Base-by-base conservation (phyloP, 2,888 invertebrate species). In the Luperina testacea region DNA sequence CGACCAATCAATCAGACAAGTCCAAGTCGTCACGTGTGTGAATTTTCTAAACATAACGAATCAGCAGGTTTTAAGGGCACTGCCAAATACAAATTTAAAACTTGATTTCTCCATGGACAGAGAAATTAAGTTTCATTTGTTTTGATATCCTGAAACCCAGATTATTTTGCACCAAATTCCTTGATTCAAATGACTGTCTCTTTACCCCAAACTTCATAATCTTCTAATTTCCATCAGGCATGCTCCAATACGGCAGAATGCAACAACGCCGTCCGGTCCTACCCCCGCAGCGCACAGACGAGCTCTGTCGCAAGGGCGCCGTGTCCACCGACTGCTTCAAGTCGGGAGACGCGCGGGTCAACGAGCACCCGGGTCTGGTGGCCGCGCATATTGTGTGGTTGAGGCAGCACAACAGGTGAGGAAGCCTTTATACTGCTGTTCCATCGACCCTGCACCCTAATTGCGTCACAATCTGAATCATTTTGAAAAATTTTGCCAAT, bases 331-430 rank as follows among this genome's bases (percentile, higher is more conserved):
- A 98, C 84, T 99, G 98, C 94, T 98, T 98, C 93, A 97, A 97
- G 89, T 97, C 98, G 0, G 98, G 98, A 0, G 99, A 99, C 94
- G 97, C 97, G 0, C 96, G 99, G 4, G 97, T 98, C 83, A 98
- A 98, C 81, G 99, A 98, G 92, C 98, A 98, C 88, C 98, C 98
- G 0, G 98, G 98, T 0, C 96, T 98, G 24, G 98, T 98, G 1
- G 97, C 98, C 0, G 97, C 98, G 77, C 98, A 98, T 91, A 98
- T 98, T 0, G 96, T 98, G 32, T 98, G 98, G 97, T 93, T 98
- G 78, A 94, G 98, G 78, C 97, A 98, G 85, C 98, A 98, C 92
- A 98, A 98, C 92, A 94, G 97, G 97, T 97, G 53, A 83, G 32
- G 11, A 71, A 3, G 5, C 24, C 61, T n/a, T 59, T 5, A 20